Evolutionary conservation across 2,888 invertebrate species (phyloP), one percentile per base, ranked within the genome.

Genomic region (Callyntrura guangdongensis): DNA sequence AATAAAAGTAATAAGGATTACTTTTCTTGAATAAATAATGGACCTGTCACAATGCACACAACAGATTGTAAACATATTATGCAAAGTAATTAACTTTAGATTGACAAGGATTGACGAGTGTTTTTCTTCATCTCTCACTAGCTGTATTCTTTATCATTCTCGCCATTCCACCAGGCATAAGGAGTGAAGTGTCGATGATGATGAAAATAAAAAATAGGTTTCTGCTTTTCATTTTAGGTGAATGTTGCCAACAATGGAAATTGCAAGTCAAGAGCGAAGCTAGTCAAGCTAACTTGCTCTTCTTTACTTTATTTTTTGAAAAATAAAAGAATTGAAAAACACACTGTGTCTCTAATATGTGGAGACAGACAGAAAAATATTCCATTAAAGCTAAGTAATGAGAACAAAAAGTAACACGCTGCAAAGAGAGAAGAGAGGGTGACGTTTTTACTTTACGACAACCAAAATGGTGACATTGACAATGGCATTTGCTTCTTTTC

Each of bases 101-200:
- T 91, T 91, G 91, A 91, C 91, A 91, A 91, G 91, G 91, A 91
- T 91, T 91, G 91, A 91, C 91, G 91, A 91, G 86, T 77, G 36
- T 79, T 49, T 84, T 67, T 79, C 56, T 6, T 22, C 59, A 27
- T 56, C 49, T 56, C 17, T 8, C 20, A 53, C 61, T 85, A 36
- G 3, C 6, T 36, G 36, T 1, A 14, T 47, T 85, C 12, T 53
- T 56, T 74, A 47, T 67, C n/a, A 61, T 53, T 5, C 20, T 56
- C 49, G 5, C 12, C 20, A 4, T 36, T 36, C 36, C 36, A 36
- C 27, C 20, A 36, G 74, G 27, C 25, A 56, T n/a, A 36, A 0
- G 20, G 77, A 49, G 5, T 17, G 81, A 81, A 77, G 53, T 77
- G 36, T 36, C n/a, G 61, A 17, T 61, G 49, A 49, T 8, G 49